A percentile compares a stretch with the other conserved stretches of the same genome.
Evolutionary conservation across 2,797 vertebrate species (phyloP).

Genomic region (Neostethus bicornis): DNA sequence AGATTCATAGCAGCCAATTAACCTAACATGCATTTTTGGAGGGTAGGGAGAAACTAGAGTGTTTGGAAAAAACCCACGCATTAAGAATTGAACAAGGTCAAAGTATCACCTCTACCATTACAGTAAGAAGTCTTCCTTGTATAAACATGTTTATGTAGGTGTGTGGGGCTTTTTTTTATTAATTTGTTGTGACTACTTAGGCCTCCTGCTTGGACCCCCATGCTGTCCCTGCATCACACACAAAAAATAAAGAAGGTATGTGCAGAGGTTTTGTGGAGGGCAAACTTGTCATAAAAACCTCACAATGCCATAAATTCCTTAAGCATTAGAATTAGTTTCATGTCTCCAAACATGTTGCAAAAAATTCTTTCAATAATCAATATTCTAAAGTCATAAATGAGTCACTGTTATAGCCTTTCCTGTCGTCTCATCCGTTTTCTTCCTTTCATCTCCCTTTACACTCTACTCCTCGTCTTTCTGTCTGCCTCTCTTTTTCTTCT

Average conservation of each 20-base stretch:
- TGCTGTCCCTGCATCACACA: not conserved
- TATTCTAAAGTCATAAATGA: constrained; percentile 19
- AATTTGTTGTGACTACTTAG: not conserved
- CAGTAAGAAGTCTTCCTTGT: constrained; percentile 1
- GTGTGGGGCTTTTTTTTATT: not conserved
- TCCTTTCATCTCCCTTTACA: constrained; percentile 28
- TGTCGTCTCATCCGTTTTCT: constrained; percentile 24
- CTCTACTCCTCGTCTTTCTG: constrained; percentile 33
- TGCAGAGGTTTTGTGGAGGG: not conserved
- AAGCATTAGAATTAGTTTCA: not conserved
- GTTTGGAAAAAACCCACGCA: too few species aligned
- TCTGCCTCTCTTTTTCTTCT: constrained; percentile 16
- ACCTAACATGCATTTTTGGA: too few species aligned
- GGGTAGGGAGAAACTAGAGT: too few species aligned
- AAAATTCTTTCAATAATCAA: constrained; percentile 7
- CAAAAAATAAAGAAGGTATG: not conserved
- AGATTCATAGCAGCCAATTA: too few species aligned
- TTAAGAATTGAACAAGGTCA: not conserved
- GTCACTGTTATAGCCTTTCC: constrained; percentile 26
- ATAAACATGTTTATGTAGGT: not conserved
- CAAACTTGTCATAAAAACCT: not conserved
- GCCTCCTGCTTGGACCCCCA: not conserved
- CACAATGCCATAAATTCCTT: not conserved
- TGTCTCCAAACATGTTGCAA: constrained; percentile 4
- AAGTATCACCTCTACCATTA: not conserved